Evolutionary conservation across 2,888 invertebrate genomes (phyloP).

Genomic region (Drosophila recens): DNA sequence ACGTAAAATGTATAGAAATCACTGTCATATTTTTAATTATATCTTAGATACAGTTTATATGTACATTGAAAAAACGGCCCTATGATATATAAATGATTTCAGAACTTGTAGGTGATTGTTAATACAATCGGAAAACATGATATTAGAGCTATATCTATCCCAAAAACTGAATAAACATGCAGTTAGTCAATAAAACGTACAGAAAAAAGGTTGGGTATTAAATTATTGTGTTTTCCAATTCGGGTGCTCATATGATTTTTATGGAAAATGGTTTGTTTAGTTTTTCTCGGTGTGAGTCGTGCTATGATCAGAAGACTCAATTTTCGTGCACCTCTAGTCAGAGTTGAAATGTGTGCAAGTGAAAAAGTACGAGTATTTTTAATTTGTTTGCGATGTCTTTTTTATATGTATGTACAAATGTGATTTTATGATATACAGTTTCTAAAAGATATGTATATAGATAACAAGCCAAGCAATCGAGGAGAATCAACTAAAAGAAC

Average conservation of each 20-base stretch:
- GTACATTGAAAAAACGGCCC: too few species aligned
- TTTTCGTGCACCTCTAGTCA: not conserved
- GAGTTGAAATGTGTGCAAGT: conserved; percentile 5
- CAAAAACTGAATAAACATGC: not conserved
- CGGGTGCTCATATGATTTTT: conserved; percentile 4
- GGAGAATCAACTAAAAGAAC: conserved; percentile 60
- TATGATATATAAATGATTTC: not conserved
- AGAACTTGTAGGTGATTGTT: not conserved
- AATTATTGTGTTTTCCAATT: not conserved
- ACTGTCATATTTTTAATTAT: too few species aligned
- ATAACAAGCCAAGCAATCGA: conserved; percentile 55
- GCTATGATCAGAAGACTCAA: conserved; percentile 7
- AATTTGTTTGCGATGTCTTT: conserved; percentile 4
- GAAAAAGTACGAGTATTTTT: not conserved
- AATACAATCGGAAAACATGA: not conserved
- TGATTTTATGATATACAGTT: conserved; percentile 11
- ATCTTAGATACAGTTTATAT: too few species aligned
- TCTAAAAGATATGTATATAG: conserved; percentile 5
- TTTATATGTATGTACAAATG: conserved; percentile 27
- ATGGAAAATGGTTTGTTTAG: not conserved
- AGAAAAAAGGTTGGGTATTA: not conserved
- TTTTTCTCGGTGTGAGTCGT: not conserved
- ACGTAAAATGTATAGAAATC: too few species aligned
- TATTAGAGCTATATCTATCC: not conserved
- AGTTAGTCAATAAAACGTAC: conserved; percentile 1